phyloP scores from a whole-genome alignment of 2,797 vertebrate genomes.

The Enteromius unitaeniatus region DNA sequence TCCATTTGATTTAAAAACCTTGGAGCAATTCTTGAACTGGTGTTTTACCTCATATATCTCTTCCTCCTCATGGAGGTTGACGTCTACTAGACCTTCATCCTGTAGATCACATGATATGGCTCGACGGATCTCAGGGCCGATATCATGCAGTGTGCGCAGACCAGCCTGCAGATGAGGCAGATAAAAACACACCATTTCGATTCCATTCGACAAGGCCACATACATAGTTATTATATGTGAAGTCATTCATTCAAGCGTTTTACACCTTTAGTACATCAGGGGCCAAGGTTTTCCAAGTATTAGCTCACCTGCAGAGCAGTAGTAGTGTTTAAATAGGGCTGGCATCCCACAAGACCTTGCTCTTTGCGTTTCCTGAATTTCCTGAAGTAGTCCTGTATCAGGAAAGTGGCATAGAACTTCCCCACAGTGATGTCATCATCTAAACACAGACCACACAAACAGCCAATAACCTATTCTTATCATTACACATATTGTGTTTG shows the following conservation, averaged over 20 bases:
- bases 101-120: constrained; percentile 99
- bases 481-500: constrained; percentile 58
- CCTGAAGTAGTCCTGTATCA: constrained; percentile 99
- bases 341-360: constrained; percentile 94
- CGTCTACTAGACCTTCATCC: constrained; percentile 92
- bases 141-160: constrained; percentile 97
- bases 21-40: no score
- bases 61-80: constrained; percentile 89
- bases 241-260: background rate
- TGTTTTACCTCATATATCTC: constrained; percentile 92
- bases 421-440: constrained; percentile 99
- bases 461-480: constrained; percentile 82
- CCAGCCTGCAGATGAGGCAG: constrained; percentile 83
- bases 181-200: constrained; percentile 16
- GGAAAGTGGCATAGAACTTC: constrained; percentile 99
- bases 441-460: constrained; percentile 88
- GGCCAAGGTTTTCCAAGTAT: background rate
- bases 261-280: background rate
- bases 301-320: constrained; percentile 91
- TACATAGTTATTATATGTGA: background rate
- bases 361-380: constrained; percentile 99
- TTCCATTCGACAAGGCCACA: background rate
- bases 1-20: no score
- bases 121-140: constrained; percentile 96
- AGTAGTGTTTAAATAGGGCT: constrained; percentile 88